phyloP scores from a whole-genome alignment of 2,888 invertebrate species.

The Microchrysa polita region DNA sequence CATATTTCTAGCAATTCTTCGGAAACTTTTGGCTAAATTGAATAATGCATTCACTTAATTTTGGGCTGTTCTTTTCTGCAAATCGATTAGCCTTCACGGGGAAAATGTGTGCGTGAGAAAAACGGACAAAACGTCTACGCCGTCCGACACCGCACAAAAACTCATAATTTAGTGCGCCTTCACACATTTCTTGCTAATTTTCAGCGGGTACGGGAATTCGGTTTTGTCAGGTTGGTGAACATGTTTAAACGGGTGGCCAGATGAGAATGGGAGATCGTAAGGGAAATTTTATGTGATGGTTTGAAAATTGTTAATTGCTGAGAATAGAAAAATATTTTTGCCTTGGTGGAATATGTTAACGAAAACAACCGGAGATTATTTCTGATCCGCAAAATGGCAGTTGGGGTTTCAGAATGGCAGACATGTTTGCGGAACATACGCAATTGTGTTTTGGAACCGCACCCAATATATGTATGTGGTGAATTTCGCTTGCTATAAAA shows the following conservation, averaged over 20 bases:
- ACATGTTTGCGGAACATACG: no score
- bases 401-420: no score
- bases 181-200: neutral
- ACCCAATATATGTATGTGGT: no score
- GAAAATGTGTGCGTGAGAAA: slow-evolving; percentile 12
- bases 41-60: neutral
- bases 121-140: neutral
- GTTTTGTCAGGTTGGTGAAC: slow-evolving; percentile 1
- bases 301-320: no score
- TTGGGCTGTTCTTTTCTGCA: no score
- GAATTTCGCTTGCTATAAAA: no score
- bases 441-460: no score
- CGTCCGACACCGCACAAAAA: slow-evolving; percentile 7
- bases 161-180: slow-evolving; percentile 27
- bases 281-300: no score
- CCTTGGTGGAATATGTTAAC: no score
- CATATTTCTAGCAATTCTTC: slow-evolving; percentile 66
- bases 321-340: no score
- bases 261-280: neutral
- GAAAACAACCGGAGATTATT: no score
- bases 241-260: neutral
- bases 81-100: slow-evolving; percentile 19
- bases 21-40: neutral
- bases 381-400: no score
- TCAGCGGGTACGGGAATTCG: neutral